phyloP scores from a whole-genome alignment of 2,888 invertebrate species.

The Galeopsomyia nigrocyanea region DNA sequence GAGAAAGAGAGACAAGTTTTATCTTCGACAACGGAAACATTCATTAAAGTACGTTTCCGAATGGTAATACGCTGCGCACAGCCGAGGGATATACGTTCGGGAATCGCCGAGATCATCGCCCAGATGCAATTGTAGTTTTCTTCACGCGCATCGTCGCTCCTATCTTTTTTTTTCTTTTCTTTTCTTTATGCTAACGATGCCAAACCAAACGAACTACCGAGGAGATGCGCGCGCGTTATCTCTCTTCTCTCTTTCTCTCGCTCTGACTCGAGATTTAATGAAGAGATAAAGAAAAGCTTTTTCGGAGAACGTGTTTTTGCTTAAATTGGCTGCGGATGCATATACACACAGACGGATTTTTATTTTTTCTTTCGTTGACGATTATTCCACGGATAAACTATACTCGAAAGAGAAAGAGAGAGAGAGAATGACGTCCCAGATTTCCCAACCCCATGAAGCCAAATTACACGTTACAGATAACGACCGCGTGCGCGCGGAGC shows the following conservation, averaged over 20 bases:
- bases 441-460: no score
- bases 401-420: no score
- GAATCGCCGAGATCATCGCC: slow-evolving; percentile 37
- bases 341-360: no score
- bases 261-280: slow-evolving; percentile 20
- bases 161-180: neutral
- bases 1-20: slow-evolving; percentile 29
- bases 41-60: slow-evolving; percentile 44
- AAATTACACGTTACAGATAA: no score
- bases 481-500: no score
- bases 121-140: slow-evolving; percentile 8
- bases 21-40: slow-evolving; percentile 49
- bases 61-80: slow-evolving; percentile 28
- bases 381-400: no score
- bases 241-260: no score
- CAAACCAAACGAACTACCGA: neutral
- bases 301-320: neutral
- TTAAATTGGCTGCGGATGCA: no score
- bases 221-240: neutral
- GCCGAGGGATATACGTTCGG: slow-evolving; percentile 33
- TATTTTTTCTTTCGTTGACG: no score
- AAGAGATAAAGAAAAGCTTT: slow-evolving; percentile 25
- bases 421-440: no score
- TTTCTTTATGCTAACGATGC: slow-evolving; percentile 4
- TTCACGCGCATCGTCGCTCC: neutral